phyloP scores from a whole-genome alignment of 30 jellyfish, hydroid and myxozoan species.

The Turritopsis rubra region DNA sequence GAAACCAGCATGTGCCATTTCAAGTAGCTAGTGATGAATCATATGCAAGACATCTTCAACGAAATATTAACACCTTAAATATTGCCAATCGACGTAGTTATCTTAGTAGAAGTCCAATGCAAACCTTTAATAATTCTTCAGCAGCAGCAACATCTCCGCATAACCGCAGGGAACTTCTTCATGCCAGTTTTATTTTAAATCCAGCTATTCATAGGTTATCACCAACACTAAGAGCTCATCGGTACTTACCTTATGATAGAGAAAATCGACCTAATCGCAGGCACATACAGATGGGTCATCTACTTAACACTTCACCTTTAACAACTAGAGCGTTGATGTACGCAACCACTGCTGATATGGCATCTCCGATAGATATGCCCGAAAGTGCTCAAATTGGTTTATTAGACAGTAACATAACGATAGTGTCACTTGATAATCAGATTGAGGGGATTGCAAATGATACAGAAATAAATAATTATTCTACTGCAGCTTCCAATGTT shows the following conservation, averaged over 20 bases:
- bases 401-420: conserved; percentile 5
- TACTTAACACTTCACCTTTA: not conserved
- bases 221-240: not conserved
- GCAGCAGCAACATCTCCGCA: not conserved
- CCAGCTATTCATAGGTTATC: conserved; percentile 17
- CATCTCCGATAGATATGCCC: not conserved
- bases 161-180: conserved; percentile 5
- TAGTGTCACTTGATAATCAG: conserved; percentile 12
- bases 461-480: not conserved
- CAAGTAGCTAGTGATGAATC: conserved; percentile 32
- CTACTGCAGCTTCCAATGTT: not conserved
- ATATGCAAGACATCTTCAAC: conserved; percentile 7
- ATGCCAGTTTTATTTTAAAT: not conserved
- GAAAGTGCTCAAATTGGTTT: conserved; percentile 20
- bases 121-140: conserved; percentile 6
- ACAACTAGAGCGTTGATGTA: conserved; percentile 1
- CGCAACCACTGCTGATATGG: conserved; percentile 6
- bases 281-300: conserved; percentile 13
- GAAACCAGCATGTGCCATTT: not conserved
- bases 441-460: not conserved
- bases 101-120: conserved; percentile 10
- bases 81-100: not conserved
- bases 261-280: conserved; percentile 1
- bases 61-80: conserved; percentile 2
- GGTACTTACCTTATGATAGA: conserved; percentile 4